Evolutionary conservation across 2,797 vertebrate genomes (phyloP).

Genomic region (Jordanella pulchra): DNA sequence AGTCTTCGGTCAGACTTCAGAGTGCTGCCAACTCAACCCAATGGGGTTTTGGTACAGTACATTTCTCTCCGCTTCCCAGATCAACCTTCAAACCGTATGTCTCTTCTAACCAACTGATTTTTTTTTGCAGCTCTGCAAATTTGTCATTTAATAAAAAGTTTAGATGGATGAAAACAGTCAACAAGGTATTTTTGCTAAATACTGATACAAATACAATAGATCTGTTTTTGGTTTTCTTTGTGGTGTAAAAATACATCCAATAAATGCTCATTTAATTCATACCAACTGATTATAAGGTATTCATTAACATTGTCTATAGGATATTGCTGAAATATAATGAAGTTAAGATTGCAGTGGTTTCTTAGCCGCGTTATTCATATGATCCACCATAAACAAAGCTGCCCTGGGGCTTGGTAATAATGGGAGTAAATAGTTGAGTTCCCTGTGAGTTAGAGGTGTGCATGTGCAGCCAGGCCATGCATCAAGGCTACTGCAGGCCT

Average conservation of each 20-base stretch:
- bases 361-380: slow-evolving; percentile 59
- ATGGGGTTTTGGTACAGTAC: background rate
- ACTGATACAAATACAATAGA: background rate
- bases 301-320: background rate
- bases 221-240: background rate
- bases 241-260: slow-evolving; percentile 2
- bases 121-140: slow-evolving; percentile 1
- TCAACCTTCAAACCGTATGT: background rate
- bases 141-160: background rate
- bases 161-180: background rate
- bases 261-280: slow-evolving; percentile 2
- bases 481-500: slow-evolving; percentile 73
- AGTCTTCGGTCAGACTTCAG: background rate
- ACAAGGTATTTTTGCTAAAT: background rate
- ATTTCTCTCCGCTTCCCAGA: background rate
- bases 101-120: background rate
- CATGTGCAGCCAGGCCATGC: slow-evolving; percentile 67
- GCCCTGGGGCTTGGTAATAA: slow-evolving; percentile 61
- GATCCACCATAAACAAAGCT: slow-evolving; percentile 49
- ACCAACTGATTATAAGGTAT: background rate
- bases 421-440: slow-evolving; percentile 60
- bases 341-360: slow-evolving; percentile 41
- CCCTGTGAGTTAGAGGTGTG: slow-evolving; percentile 63
- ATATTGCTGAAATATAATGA: slow-evolving; percentile 40
- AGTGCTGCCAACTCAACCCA: background rate